These are phyloP conservation scores for Ormyrus rosae DNA, from an alignment of 2,888 invertebrate genomes.

Conservation along the genomic window DNA sequence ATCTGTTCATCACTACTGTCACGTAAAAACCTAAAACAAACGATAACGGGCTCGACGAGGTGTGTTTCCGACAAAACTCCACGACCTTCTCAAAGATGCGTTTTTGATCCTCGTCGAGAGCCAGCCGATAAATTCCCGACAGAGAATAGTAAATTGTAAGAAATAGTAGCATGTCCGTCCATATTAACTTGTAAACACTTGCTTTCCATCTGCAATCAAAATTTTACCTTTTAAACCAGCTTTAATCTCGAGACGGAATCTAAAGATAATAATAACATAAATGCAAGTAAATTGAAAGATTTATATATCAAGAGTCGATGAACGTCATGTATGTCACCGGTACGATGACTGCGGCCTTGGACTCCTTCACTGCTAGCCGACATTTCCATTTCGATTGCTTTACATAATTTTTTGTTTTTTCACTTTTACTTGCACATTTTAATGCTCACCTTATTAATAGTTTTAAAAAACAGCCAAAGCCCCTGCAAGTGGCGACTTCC, in stretches of 20 bases:
- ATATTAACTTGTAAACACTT: conserved; percentile 95
- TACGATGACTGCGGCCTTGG: too few species aligned
- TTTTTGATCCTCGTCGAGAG: conserved; percentile 83
- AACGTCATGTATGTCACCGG: too few species aligned
- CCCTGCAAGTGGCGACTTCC: conserved; percentile 90
- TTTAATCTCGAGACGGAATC: too few species aligned
- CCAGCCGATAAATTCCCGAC: conserved; percentile 86
- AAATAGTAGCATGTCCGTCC: conserved; percentile 91
- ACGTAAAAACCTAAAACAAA: conserved; percentile 97
- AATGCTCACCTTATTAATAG: conserved; percentile 84
- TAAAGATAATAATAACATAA: too few species aligned
- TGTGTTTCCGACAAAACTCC: conserved; percentile 90
- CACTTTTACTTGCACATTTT: not conserved
- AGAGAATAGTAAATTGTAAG: conserved; percentile 87
- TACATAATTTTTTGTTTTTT: not conserved
- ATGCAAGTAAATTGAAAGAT: too few species aligned
- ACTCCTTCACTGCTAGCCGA: too few species aligned
- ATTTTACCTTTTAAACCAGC: not conserved
- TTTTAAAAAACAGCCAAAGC: conserved; percentile 92
- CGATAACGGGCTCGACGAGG: conserved; percentile 92
- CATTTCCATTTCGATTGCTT: too few species aligned
- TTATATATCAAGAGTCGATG: too few species aligned
- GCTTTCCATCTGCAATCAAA: conserved; percentile 89
- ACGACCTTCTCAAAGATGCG: conserved; percentile 89
- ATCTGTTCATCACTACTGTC: conserved; percentile 92